Evolutionary conservation across 2,888 invertebrate genomes (phyloP), one percentile per base, ranked within the genome.

Genomic region (Subacronicta megacephala): DNA sequence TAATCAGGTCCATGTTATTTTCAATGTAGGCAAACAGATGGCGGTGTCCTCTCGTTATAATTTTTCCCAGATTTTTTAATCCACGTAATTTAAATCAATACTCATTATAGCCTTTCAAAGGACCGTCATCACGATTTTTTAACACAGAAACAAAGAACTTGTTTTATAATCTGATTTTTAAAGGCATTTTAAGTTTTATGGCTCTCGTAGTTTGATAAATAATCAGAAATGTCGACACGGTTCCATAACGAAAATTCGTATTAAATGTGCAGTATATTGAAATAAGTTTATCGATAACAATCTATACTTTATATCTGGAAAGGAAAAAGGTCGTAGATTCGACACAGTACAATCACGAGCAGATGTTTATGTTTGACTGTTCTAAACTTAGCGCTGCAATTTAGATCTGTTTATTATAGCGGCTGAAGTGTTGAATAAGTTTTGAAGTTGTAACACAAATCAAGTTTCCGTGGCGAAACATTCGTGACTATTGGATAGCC

Each of bases 1-100:
- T 16, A 20, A 55, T 23, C 82, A 38, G 78, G 70, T 91, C 93
- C 90, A 89, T 63, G 62, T 44, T 79, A 82, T 58, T 62, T 53
- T 54, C 62, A 70, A 67, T 80, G 62, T 67, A 75, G 67, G 56
- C 77, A 77, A 82, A 80, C 83, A 81, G 81, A 88, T 84, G 89
- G 85, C 88, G 88, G 88, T 86, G 77, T 86, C 85, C 78, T 82
- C 85, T 89, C 89, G 89, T 92, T 92, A 92, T 93, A 92, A 93
- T 93, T 92, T 92, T 93, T 90, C 90, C 86, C 87, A 88, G 90
- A 91, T 92, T 93, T 92, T 87, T 91, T 87, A 90, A 92, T 90
- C 89, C 89, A 82, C 88, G 87, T 89, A 88, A 91, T 93, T 93
- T 93, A 92, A 93, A 94, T 93, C 94, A 93, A 93, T 93, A 92